Evolutionary conservation across 2,888 invertebrate genomes (phyloP).

Genomic region (Falcaria lacertinaria): DNA sequence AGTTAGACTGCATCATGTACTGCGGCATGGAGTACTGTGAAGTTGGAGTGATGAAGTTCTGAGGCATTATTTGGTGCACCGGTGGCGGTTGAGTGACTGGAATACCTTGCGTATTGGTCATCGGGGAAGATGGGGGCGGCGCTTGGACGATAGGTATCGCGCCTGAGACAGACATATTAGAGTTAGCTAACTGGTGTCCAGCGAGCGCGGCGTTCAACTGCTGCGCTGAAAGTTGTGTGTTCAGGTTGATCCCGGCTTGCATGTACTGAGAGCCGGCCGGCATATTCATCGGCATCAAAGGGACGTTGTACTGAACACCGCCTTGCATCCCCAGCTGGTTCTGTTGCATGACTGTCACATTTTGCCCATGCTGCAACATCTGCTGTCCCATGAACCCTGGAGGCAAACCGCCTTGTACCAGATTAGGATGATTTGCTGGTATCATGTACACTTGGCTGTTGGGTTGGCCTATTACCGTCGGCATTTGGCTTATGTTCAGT

Average conservation of each 20-base stretch:
- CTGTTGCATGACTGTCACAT: slow-evolving; percentile 71
- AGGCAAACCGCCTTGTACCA: slow-evolving; percentile 54
- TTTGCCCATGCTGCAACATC: slow-evolving; percentile 62
- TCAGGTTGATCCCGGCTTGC: slow-evolving; percentile 62
- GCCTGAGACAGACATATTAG: slow-evolving; percentile 49
- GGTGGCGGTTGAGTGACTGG: slow-evolving; percentile 50
- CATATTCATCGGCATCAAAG: slow-evolving; percentile 70
- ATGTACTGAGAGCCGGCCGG: slow-evolving; percentile 62
- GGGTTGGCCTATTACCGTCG: slow-evolving; percentile 58
- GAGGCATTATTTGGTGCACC: slow-evolving; percentile 57
- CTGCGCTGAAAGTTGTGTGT: slow-evolving; percentile 66
- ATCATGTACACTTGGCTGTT: slow-evolving; percentile 75
- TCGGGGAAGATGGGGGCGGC: slow-evolving; percentile 50
- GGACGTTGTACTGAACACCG: slow-evolving; percentile 68
- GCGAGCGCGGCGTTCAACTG: slow-evolving; percentile 67
- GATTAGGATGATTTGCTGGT: slow-evolving; percentile 60
- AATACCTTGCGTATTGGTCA: slow-evolving; percentile 43
- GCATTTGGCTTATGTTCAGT: slow-evolving; percentile 63
- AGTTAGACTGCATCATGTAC: slow-evolving; percentile 62
- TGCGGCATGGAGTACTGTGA: slow-evolving; percentile 61
- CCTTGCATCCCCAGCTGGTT: slow-evolving; percentile 65
- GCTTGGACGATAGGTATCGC: slow-evolving; percentile 68
- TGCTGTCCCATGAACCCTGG: slow-evolving; percentile 61
- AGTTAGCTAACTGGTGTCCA: slow-evolving; percentile 55
- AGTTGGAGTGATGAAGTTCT: slow-evolving; percentile 60